Evolutionary conservation across 2,113 vertebrate species (phyloP), one percentile per base, ranked within the genome.

Genomic region (Stomatorhinus ivindoensis): DNA sequence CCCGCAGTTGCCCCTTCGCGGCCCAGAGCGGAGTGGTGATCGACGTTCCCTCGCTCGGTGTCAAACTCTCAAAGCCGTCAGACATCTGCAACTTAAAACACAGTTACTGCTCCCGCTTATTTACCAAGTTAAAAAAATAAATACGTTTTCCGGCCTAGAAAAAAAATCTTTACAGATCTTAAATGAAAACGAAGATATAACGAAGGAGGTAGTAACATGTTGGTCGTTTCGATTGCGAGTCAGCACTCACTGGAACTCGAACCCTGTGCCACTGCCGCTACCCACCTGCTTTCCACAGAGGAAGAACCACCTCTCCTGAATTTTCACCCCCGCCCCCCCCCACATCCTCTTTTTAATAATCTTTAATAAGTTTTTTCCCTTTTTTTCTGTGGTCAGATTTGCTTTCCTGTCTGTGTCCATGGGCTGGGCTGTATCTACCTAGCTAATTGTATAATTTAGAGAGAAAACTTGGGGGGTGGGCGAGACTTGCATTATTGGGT

Each of bases 1-100:
- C 31, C 13, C 73, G 42, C 73, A 42, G 42, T 39, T 17, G 19
- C 15, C 11, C 39, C 31, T 1, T 82, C 19, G 76, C 4, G 76
- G 76, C 19, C 35, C 6, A 1, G 31, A 39, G 4, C 24, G 3
- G 87, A 69, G 27, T 15, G n/a, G 44, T 27, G n/a, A 47, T 47
- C 11, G 24, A 47, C 13, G 44, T 83, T 91, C 90, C 92, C 92
- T 92, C 73, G 76, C 89, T 92, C 91, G 83, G 47, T 90, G 89
- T 90, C 86, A 58, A 55, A 88, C 76, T 47, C 50, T 27, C 55
- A n/a, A 87, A 91, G 88, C 86, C 53, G 89, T 92, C 83, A 89
- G 91, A 88, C 88, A 90, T 88, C 88, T 65, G 3, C 15, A 39
- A 39, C 5, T 39, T 76, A 76, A 31, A 15, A 15, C 69, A 17